Base-by-base conservation (phyloP, 2,113 vertebrate genomes). In the Maccullochella peelii region DNA sequence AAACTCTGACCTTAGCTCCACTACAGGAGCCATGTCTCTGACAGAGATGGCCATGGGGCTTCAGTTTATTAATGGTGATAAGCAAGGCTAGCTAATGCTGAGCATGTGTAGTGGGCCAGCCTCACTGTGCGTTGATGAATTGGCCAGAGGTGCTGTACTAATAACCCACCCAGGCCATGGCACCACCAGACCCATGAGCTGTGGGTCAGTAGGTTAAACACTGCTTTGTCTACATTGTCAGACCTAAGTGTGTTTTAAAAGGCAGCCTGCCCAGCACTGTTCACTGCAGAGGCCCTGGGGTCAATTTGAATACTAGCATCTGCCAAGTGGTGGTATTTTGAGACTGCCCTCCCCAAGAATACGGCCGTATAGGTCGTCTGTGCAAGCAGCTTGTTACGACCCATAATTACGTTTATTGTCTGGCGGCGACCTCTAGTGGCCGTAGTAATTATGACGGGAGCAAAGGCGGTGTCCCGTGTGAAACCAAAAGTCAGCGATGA, bases 201-300 rank as follows among this genome's bases (percentile, higher is more conserved):
- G n/a, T 57, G 73, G 69, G 84, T 86, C 79, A 85, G 58, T 80
- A 20, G 75, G 84, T 83, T 86, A 84, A 81, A 67, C 8, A 5
- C 59, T 15, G 76, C 57, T 83, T 25, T 85, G 77, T 77, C 77
- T 87, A 65, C 76, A 58, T 61, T 55, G 42, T 73, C 14, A 42
- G 44, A 38, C 30, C 8, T 5, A 4, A 69, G 55, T 44, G 47
- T 52, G 33, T 79, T 82, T 85, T 30, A 55, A 77, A 57, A 71
- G 47, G 69, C 74, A 59, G 59, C 50, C 18, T 40, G 40, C 66
- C 27, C 16, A 8, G 40, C 69, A 1, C 61, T 57, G 11, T 33
- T 62, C 42, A 47, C 49, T 25, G 36, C 8, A 16, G 73, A n/a
- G 12, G 2, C 20, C 57, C 44, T 14, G 2, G 9, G 72, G 36